Evolutionary conservation across 2,888 invertebrate genomes (phyloP).

Genomic region (Cyclophora albipunctata): DNA sequence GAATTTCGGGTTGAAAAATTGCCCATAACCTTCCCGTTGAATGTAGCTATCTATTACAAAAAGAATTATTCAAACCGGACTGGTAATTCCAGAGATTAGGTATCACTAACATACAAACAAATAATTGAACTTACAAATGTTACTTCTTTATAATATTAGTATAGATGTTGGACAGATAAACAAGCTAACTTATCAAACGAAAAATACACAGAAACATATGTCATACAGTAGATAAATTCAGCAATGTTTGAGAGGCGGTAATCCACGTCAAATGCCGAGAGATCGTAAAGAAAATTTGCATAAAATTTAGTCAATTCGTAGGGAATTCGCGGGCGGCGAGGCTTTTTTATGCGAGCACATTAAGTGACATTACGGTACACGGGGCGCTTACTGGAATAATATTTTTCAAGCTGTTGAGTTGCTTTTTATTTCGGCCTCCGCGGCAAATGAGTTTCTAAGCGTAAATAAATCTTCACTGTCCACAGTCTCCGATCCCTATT

Average conservation of each 20-base stretch:
- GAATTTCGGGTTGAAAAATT: too few relatives aligned
- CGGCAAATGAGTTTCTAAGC: slow-evolving; percentile 66
- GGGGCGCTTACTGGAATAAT: slow-evolving; percentile 47
- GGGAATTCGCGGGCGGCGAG: slow-evolving; percentile 41
- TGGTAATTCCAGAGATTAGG: too few relatives aligned
- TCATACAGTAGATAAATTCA: too few relatives aligned
- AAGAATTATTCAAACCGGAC: too few relatives aligned
- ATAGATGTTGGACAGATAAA: too few relatives aligned
- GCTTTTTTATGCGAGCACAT: slow-evolving; percentile 54
- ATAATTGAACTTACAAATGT: too few relatives aligned
- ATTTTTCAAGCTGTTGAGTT: slow-evolving; percentile 65
- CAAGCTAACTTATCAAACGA: too few relatives aligned
- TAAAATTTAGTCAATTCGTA: slow-evolving; percentile 51
- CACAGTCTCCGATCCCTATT: slow-evolving; percentile 35
- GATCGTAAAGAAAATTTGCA: slow-evolving; percentile 57
- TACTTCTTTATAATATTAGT: too few relatives aligned
- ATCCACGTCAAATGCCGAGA: slow-evolving; percentile 48
- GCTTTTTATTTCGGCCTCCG: slow-evolving; percentile 55
- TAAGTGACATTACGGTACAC: slow-evolving; percentile 48
- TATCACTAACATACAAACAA: too few relatives aligned
- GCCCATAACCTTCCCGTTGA: too few relatives aligned
- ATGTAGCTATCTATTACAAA: too few relatives aligned
- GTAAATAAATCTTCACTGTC: slow-evolving; percentile 56
- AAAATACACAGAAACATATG: too few relatives aligned
- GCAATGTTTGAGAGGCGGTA: slow-evolving; percentile 19